Percentiles rank a stretch among this genome's conserved stretches.
phyloP scores from a whole-genome alignment of 2,888 invertebrate genomes.

The Chrysolina americana region DNA sequence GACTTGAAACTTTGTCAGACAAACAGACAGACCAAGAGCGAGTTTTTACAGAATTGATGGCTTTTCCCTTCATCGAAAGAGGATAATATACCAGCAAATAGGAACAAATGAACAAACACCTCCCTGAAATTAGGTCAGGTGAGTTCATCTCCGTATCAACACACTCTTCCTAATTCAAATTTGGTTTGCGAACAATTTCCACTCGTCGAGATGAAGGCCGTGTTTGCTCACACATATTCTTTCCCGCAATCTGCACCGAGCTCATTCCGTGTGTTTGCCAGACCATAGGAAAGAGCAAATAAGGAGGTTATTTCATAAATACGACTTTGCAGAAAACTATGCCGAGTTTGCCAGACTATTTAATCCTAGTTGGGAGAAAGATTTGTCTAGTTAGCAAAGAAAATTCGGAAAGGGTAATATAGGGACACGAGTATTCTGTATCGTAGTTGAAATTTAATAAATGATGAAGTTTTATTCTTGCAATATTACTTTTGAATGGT shows the following conservation, averaged over 20 bases:
- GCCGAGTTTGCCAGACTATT: neutral
- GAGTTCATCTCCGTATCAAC: neutral
- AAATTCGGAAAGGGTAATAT: too few species aligned
- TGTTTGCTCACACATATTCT: constrained; percentile 18
- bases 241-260: constrained; percentile 12
- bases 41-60: too few species aligned
- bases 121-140: neutral
- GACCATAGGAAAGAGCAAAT: constrained; percentile 31
- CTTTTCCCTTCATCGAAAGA: too few species aligned
- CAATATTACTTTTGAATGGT: too few species aligned
- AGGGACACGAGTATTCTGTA: too few species aligned
- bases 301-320: constrained; percentile 32
- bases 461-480: too few species aligned
- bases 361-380: neutral
- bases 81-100: too few species aligned
- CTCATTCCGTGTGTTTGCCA: constrained; percentile 31
- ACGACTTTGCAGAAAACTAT: constrained; percentile 8
- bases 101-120: neutral
- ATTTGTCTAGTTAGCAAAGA: too few species aligned
- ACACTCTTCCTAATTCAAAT: neutral
- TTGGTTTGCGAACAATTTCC: constrained; percentile 1
- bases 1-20: too few species aligned
- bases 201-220: neutral
- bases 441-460: too few species aligned
- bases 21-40: too few species aligned